Percentiles rank a stretch among this genome's conserved stretches.
Conservation (phyloP, 92 coral and sea anemone species). For the Zoanthus sansibaricus region DNA sequence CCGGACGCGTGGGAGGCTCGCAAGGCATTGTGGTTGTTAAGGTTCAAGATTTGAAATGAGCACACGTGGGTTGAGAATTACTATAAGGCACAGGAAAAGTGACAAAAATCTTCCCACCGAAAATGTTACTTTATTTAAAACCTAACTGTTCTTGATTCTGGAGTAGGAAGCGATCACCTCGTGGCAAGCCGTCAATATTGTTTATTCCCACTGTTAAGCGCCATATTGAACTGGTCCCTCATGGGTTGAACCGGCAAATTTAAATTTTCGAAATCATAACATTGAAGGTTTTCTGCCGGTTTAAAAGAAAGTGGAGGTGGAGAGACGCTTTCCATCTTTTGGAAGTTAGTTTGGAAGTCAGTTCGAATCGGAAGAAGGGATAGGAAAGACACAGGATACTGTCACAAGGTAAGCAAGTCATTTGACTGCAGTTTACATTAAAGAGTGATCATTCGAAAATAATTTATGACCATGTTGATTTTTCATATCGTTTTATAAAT, state of each 20-base stretch:
- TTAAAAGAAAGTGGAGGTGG: constrained; percentile 14
- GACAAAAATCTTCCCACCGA: constrained; percentile 24
- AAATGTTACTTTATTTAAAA: constrained; percentile 16
- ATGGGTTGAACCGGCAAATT: constrained; percentile 54
- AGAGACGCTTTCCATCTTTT: not conserved
- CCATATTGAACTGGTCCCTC: constrained; percentile 1
- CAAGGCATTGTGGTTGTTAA: constrained; percentile 11
- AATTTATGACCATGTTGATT: not conserved
- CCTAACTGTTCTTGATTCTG: not conserved
- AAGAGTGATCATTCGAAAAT: constrained; percentile 1
- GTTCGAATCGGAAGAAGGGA: constrained; percentile 38
- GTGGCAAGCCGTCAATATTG: not conserved
- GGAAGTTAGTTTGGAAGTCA: constrained; percentile 36
- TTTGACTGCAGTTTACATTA: not conserved
- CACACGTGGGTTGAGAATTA: constrained; percentile 46
- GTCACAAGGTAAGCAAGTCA: constrained; percentile 26
- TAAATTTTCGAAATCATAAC: constrained; percentile 40
- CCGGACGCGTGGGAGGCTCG: constrained; percentile 52
- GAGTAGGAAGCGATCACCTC: not conserved
- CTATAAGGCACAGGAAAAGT: constrained; percentile 43
- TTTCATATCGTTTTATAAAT: constrained; percentile 9
- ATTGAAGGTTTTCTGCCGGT: constrained; percentile 21
- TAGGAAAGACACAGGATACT: constrained; percentile 14
- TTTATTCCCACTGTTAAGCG: not conserved
- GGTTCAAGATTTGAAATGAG: constrained; percentile 7